These are phyloP conservation scores for Agapornis roseicollis DNA, from an alignment of 2,113 vertebrate genomes.

Conservation along the genomic window DNA sequence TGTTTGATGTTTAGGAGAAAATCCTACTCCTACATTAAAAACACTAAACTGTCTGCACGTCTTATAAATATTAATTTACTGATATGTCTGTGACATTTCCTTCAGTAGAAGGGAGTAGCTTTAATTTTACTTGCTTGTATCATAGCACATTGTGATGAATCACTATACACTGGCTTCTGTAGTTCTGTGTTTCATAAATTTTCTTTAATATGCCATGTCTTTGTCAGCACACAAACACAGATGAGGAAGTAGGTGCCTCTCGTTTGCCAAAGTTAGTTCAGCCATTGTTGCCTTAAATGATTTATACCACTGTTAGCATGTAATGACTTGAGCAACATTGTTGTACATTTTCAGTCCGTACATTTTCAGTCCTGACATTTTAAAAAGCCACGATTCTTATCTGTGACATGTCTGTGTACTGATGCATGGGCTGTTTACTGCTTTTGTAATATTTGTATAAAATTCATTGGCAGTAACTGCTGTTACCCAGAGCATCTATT, in stretches of 20 bases:
- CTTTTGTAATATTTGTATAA: constrained; percentile 23
- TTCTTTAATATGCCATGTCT: neutral
- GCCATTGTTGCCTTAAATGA: neutral
- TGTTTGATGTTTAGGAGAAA: constrained; percentile 7
- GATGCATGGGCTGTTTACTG: constrained; percentile 3
- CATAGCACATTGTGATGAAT: neutral
- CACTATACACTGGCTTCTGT: neutral
- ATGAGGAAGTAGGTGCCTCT: neutral
- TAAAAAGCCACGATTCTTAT: constrained; percentile 20
- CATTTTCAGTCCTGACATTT: constrained; percentile 47
- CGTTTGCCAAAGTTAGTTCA: neutral
- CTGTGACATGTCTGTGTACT: neutral
- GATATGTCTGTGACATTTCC: neutral
- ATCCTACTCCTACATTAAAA: neutral
- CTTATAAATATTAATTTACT: constrained; percentile 19
- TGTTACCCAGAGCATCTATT: neutral
- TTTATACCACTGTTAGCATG: neutral
- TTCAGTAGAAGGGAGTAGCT: neutral
- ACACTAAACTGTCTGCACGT: neutral
- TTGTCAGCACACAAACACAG: neutral
- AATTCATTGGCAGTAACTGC: neutral
- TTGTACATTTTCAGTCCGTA: neutral
- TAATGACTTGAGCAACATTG: constrained; percentile 16
- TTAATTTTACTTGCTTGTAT: neutral
- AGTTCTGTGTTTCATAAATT: neutral